Evolutionary conservation across 2,888 invertebrate species (phyloP).

Genomic region (Melikaiella ostensackeni): DNA sequence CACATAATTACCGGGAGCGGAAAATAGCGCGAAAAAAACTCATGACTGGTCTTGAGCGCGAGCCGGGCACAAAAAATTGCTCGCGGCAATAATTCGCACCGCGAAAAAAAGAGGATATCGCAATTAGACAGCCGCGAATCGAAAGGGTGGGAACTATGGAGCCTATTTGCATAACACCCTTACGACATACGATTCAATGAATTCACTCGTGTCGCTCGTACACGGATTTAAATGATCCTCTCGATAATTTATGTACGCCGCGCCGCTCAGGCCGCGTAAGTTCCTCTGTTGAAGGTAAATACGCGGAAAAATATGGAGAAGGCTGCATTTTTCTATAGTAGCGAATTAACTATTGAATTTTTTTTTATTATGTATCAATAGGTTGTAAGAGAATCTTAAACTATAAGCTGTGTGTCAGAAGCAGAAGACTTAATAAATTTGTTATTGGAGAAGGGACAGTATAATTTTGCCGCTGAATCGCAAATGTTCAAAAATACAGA

Average conservation of each 20-base stretch:
- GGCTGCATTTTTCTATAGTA: conserved; percentile 38
- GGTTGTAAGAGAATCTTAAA: not conserved
- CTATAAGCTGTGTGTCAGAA: no score
- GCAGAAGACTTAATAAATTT: no score
- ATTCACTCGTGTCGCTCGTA: conserved; percentile 37
- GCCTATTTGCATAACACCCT: conserved; percentile 39
- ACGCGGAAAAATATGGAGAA: conserved; percentile 39
- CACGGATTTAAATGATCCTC: conserved; percentile 40
- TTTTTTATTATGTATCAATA: conserved; percentile 28
- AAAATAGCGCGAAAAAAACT: conserved; percentile 69
- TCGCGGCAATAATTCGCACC: conserved; percentile 36
- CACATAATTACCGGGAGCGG: conserved; percentile 75
- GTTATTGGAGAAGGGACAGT: no score
- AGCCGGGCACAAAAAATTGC: conserved; percentile 37
- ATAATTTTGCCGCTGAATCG: no score
- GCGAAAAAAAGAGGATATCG: conserved; percentile 69
- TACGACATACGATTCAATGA: conserved; percentile 37
- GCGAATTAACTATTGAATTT: not conserved
- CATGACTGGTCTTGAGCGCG: conserved; percentile 41
- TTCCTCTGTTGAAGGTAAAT: conserved; percentile 26
- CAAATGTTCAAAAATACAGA: no score
- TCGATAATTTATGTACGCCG: conserved; percentile 34
- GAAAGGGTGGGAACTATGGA: conserved; percentile 55
- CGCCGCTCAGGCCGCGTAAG: not conserved
- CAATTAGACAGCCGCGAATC: conserved; percentile 67